Evolutionary conservation across 1,140 invertebrate genomes (phyloP), one percentile per base, ranked within the genome.

Genomic region (Pissodes strobi): DNA sequence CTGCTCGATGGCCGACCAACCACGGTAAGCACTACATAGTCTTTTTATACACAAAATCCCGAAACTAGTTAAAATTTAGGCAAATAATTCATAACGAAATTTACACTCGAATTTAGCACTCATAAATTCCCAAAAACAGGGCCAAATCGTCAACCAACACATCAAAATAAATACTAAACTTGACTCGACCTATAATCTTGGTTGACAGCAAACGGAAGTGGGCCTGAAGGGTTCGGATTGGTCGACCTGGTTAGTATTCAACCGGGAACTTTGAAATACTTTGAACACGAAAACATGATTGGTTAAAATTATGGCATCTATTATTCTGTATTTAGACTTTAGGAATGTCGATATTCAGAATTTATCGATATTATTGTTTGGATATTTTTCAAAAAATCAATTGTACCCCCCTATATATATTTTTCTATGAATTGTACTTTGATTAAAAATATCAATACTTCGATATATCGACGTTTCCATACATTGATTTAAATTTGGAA

Each of bases 1-100:
- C 74, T 70, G 57, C 61, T 70, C 71, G 74, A 78, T 78, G 75
- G 76, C 74, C 71, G 75, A 76, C 70, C 71, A 70, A 78, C 75
- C 72, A 73, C 74, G 66, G 27, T 72, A 72, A 69, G 18, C 73
- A 76, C 72, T 18, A 58, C 21, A 62, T 48, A 30, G 3, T 34
- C 64, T 64, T 55, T 45, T 12, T 3, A 12, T 25, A 52, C 8
- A 39, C 1, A 10, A 59, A 39, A 25, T 9, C 13, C 5, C 27
- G 22, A 43, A 43, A 8, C 19, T 9, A 2, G 2, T 8, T 21
- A 56, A 45, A 23, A 43, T 25, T 48, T 23, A 19, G 3, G 4
- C 23, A 34, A 2, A 45, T 37, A 38, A 1, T 4, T 1, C 8
- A 19, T 37, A 4, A 17, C 15, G 18, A 37, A 37, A 37, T 37